Conservation (phyloP, 2,113 vertebrate genomes). For the Hyperoodon ampullatus region DNA sequence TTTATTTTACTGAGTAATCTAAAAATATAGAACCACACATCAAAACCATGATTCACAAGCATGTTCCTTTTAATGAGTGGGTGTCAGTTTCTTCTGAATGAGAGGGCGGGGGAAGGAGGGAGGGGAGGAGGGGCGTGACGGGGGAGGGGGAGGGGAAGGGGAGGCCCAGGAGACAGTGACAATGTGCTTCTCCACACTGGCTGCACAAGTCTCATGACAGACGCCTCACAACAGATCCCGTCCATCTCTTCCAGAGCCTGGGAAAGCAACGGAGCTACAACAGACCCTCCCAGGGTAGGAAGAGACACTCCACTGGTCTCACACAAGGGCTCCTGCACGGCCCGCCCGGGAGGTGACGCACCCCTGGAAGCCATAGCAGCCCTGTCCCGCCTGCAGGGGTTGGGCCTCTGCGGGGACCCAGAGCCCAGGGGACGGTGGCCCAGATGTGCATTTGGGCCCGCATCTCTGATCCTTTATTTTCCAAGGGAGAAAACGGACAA, state of each 20-base stretch:
- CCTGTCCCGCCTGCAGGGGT: not conserved
- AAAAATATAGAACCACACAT: not conserved
- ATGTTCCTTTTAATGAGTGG: not conserved
- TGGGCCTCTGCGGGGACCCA: not conserved
- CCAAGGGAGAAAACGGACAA: not conserved
- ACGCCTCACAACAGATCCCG: not conserved
- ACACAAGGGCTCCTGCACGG: not conserved
- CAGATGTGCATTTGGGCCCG: not conserved
- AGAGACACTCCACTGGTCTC: not conserved
- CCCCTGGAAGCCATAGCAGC: no score
- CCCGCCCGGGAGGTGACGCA: accelerated
- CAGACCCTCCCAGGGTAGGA: not conserved
- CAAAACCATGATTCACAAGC: not conserved
- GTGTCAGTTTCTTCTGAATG: not conserved
- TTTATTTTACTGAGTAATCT: not conserved
- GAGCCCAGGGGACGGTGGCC: not conserved
- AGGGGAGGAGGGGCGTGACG: not conserved
- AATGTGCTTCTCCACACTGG: not conserved
- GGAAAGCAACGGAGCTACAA: not conserved
- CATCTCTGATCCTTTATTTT: not conserved
- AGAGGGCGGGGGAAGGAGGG: no score
- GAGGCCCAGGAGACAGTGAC: not conserved
- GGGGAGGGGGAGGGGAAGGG: not conserved
- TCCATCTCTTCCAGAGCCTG: not conserved
- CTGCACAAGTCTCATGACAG: not conserved